Percentiles rank a stretch among this genome's conserved stretches.
Evolutionary conservation across 2,888 invertebrate species (phyloP).

Genomic region (Eudemis profundana): DNA sequence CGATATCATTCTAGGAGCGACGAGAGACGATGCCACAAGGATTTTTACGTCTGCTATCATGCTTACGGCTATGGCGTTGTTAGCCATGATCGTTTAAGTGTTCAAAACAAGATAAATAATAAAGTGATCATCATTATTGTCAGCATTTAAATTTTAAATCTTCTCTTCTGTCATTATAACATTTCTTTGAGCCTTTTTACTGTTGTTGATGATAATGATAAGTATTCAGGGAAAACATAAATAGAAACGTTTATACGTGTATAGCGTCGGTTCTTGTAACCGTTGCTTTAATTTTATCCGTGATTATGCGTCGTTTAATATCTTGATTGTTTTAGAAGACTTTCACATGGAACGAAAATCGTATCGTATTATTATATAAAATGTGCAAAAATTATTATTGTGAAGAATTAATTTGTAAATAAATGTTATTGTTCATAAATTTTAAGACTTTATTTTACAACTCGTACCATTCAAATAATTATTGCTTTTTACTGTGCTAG

Average conservation of each 20-base stretch:
- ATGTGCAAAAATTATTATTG: neutral
- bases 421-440: neutral
- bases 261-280: no score
- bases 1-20: conserved; percentile 64
- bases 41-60: conserved; percentile 55
- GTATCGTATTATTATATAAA: no score
- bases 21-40: conserved; percentile 58
- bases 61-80: conserved; percentile 45
- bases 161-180: no score
- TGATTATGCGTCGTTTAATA: no score
- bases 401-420: conserved; percentile 1
- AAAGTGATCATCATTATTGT: neutral
- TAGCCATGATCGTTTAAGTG: conserved; percentile 52
- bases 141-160: no score
- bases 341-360: neutral
- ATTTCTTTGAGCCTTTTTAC: no score
- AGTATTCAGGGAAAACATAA: no score
- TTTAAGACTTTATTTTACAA: neutral
- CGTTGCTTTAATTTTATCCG: no score
- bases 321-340: no score
- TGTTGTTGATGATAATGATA: no score
- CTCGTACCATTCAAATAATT: neutral
- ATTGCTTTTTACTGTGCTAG: neutral
- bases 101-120: neutral
- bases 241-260: no score